Evolutionary conservation across 2,888 invertebrate species (phyloP).

Genomic region (Bibio marci): DNA sequence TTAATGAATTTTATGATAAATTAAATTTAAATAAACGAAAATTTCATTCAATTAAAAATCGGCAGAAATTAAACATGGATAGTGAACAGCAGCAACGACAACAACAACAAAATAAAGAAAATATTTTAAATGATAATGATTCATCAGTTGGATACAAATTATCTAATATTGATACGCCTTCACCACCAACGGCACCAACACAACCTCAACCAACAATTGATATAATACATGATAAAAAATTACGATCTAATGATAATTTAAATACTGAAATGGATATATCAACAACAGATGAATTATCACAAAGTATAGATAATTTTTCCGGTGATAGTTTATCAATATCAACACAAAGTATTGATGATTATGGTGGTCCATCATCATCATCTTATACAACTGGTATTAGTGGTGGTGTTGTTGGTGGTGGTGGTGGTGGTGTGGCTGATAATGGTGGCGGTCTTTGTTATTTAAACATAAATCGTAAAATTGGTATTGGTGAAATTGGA

Average conservation of each 20-base stretch:
- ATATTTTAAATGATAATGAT: no score
- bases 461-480: conserved; percentile 5
- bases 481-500: conserved; percentile 7
- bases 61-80: conserved; percentile 3
- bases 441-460: not conserved
- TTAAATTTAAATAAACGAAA: conserved; percentile 8
- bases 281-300: not conserved
- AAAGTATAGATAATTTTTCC: conserved; percentile 2
- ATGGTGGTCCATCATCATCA: not conserved
- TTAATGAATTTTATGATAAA: conserved; percentile 12
- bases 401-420: no score
- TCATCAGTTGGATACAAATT: no score
- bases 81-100: not conserved
- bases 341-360: conserved; percentile 1
- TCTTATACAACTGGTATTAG: no score
- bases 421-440: no score
- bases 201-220: not conserved
- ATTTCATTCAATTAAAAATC: conserved; percentile 1
- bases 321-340: conserved; percentile 5
- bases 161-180: no score
- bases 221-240: not conserved
- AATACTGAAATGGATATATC: conserved; percentile 1
- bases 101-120: not conserved
- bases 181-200: no score
- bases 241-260: no score